phyloP scores from a whole-genome alignment of 1,140 invertebrate genomes.

The Pemphigus obesinymphae region DNA sequence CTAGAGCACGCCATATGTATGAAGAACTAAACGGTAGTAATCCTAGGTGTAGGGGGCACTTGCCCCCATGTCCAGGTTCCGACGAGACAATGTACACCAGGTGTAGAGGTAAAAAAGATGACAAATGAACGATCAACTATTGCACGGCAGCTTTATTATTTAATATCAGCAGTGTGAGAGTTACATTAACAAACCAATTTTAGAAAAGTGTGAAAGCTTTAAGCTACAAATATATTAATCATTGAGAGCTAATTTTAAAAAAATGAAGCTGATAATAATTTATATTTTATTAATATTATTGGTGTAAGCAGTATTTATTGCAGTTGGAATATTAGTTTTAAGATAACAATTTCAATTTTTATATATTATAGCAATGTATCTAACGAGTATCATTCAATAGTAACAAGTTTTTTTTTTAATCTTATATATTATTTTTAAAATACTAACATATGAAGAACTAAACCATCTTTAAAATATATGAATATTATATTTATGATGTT shows the following conservation, averaged over 20 bases:
- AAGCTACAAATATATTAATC: not conserved
- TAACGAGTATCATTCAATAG: not conserved
- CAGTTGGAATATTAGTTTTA: not conserved
- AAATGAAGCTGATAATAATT: not conserved
- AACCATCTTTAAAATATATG: not conserved
- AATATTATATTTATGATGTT: not conserved
- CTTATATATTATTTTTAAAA: not conserved
- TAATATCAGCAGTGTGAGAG: constrained; percentile 28
- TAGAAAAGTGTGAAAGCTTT: constrained; percentile 26
- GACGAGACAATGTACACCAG: constrained; percentile 56
- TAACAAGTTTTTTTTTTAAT: no score
- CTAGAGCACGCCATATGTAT: constrained; percentile 71
- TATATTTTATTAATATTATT: not conserved
- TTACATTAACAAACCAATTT: constrained; percentile 21
- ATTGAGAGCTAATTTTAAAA: not conserved
- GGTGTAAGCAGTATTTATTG: not conserved
- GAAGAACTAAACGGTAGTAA: constrained; percentile 68
- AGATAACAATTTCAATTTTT: not conserved
- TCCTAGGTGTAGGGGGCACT: constrained; percentile 55
- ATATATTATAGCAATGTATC: not conserved
- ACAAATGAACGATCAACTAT: constrained; percentile 5
- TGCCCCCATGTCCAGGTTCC: constrained; percentile 57
- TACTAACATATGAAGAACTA: not conserved
- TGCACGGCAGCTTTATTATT: constrained; percentile 34
- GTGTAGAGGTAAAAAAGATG: constrained; percentile 43